Conservation (phyloP, 2,113 vertebrate genomes). For the Recurvirostra avosetta region DNA sequence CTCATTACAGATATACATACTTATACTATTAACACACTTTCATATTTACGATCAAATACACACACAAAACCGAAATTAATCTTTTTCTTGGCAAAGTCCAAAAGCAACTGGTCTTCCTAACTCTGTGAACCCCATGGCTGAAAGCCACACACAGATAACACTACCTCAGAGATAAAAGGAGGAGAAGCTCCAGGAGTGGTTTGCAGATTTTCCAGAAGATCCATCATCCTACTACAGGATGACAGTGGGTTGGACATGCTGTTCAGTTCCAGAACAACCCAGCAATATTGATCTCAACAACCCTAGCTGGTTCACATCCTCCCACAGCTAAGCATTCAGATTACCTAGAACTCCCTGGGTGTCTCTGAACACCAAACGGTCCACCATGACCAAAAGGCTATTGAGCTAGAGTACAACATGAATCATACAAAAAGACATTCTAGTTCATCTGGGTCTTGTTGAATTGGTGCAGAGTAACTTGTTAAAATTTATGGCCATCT, state of each 20-base stretch:
- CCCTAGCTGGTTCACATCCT: neutral
- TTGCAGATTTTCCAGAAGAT: neutral
- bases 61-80: neutral
- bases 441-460: neutral
- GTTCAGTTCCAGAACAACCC: neutral
- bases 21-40: neutral
- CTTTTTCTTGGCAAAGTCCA: constrained; percentile 18
- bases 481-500: neutral
- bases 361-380: neutral
- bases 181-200: neutral
- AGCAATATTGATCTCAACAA: neutral
- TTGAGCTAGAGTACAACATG: neutral
- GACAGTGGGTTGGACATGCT: rapidly evolving
- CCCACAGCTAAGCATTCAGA: neutral
- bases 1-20: neutral
- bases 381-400: neutral
- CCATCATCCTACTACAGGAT: rapidly evolving
- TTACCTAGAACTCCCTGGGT: neutral
- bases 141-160: neutral
- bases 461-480: neutral
- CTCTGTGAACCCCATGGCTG: neutral
- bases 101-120: neutral
- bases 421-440: neutral
- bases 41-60: constrained; percentile 3
- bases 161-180: neutral